Base-by-base conservation (phyloP, 2,888 invertebrate genomes). In the Phyllotreta cruciferae region DNA sequence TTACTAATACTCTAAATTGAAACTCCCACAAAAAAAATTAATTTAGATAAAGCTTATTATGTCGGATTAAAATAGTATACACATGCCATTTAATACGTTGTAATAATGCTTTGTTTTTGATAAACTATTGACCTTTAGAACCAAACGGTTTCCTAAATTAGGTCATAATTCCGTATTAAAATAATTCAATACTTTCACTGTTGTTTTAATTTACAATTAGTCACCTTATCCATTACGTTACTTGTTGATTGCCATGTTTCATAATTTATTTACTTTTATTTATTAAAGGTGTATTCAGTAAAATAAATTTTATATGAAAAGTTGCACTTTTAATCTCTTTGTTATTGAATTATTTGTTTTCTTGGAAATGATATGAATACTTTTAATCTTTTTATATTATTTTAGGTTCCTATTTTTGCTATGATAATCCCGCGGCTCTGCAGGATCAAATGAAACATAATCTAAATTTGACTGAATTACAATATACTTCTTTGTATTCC, bases 331-430 rank as follows among this genome's bases (percentile, higher is more conserved):
- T 11, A 3, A 41, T 41, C 11, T 41, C 10, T 24, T 24, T 13
- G 11, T 47, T 9, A 47, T 47, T 47, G 47, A 14, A 13, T 13
- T 53, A 4, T 53, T 53, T 53, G 8, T 53, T 53, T 38, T 38
- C 9, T 6, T 6, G 4, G 11, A 10, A 37, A 10, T 24, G 10
- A 24, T n/a, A 14, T 1, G n/a, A 24, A 37, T 39, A 38, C 14
- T 47, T 14, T 36, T 10, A 57, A 55, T 8, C 35, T 24, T 6
- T 47, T 8, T 11, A 37, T 35, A 6, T 3, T 10, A 11, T 86
- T 84, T 58, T 82, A 96, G 97, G 96, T 77, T 95, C 96, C 63
- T 97, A 96, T 82, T 98, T 98, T 81, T 98, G 98, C 81, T 98
- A 96, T 83, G 98, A 98, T 81, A 96, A 94, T 80, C 98, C 98